Percentiles rank a stretch among this genome's conserved stretches.
phyloP scores from a whole-genome alignment of 2,888 invertebrate genomes.

The Meloe dianella region DNA sequence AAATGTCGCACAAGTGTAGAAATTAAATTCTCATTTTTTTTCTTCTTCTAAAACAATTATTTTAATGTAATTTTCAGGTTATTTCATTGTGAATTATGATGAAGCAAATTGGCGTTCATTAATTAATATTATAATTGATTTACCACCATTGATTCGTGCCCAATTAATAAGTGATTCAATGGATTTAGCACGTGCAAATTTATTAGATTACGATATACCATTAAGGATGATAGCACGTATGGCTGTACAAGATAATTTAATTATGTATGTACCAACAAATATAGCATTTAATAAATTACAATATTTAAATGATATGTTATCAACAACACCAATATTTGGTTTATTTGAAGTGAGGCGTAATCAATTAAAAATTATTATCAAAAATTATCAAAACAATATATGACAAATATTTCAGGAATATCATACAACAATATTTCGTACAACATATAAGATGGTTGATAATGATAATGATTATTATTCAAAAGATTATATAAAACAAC shows the following conservation, averaged over 20 bases:
- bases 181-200: constrained; percentile 65
- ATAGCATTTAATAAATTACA: constrained; percentile 65
- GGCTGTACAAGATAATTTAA: constrained; percentile 57
- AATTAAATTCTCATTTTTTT: too few species aligned
- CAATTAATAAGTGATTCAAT: constrained; percentile 75
- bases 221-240: constrained; percentile 63
- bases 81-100: constrained; percentile 73
- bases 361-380: constrained; percentile 1
- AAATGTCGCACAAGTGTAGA: too few species aligned
- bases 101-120: constrained; percentile 66
- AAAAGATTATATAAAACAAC: constrained; percentile 60
- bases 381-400: too few species aligned
- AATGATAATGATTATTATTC: constrained; percentile 60
- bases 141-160: constrained; percentile 68
- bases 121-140: constrained; percentile 60
- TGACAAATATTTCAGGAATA: constrained; percentile 60
- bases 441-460: constrained; percentile 62
- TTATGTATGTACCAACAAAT: constrained; percentile 66
- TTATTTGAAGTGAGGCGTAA: constrained; percentile 62
- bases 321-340: constrained; percentile 66
- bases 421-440: constrained; percentile 59
- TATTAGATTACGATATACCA: constrained; percentile 65
- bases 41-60: too few species aligned
- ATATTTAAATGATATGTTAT: constrained; percentile 66
- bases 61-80: too few species aligned